These are phyloP conservation scores for Eristalis arbustorum DNA, from an alignment of 2,888 invertebrate genomes.

Conservation along the genomic window DNA sequence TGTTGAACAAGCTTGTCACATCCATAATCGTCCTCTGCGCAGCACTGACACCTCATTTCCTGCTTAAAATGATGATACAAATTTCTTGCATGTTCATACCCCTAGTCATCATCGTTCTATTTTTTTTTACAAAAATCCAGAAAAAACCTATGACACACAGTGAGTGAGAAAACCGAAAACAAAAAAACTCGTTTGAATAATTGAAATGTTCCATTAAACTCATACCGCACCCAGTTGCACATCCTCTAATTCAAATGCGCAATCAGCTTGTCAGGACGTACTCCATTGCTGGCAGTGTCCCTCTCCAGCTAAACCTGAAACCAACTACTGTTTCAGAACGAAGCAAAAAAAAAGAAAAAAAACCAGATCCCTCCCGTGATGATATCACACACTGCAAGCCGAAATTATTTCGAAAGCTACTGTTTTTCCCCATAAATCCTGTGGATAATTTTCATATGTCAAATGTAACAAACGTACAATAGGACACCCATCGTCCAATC, in stretches of 20 bases:
- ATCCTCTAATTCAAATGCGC: constrained; percentile 36
- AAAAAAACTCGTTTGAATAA: constrained; percentile 42
- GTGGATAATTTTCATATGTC: constrained; percentile 68
- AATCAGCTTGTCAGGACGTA: constrained; percentile 23
- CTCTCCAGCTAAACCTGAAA: constrained; percentile 32
- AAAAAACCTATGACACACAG: neutral
- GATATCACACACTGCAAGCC: constrained; percentile 32
- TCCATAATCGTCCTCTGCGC: neutral
- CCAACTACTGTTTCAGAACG: neutral
- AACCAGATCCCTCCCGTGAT: constrained; percentile 5
- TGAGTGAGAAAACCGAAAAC: no score
- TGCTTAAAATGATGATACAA: neutral
- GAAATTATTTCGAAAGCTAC: constrained; percentile 41
- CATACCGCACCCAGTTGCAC: neutral
- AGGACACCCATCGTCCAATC: constrained; percentile 51
- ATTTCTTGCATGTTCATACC: neutral
- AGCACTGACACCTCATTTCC: neutral
- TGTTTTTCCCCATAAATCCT: constrained; percentile 61
- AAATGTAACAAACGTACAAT: constrained; percentile 67
- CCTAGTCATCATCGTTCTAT: neutral
- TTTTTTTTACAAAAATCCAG: neutral
- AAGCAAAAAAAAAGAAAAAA: neutral
- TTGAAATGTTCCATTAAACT: constrained; percentile 50
- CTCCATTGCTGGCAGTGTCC: constrained; percentile 15
- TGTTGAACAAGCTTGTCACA: neutral